phyloP scores from a whole-genome alignment of 1,140 invertebrate genomes.

The Oedothorax gibbosus region DNA sequence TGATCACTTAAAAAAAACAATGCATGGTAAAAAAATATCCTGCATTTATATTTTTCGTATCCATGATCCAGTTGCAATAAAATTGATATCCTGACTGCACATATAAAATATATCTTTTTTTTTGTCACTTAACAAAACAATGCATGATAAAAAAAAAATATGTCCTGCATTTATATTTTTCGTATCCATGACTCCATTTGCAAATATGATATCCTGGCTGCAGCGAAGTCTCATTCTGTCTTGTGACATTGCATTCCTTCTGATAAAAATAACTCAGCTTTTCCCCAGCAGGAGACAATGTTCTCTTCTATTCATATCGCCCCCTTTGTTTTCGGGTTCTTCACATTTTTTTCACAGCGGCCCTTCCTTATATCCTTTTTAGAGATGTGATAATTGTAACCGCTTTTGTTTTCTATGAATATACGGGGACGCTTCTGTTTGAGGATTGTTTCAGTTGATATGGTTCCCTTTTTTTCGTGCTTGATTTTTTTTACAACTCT shows the following conservation, averaged over 20 bases:
- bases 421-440: constrained; percentile 13
- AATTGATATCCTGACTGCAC: too few species aligned
- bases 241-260: constrained; percentile 56
- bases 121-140: too few species aligned
- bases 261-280: constrained; percentile 52
- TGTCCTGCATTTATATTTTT: too few species aligned
- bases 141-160: too few species aligned
- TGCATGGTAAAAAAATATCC: too few species aligned
- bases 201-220: too few species aligned
- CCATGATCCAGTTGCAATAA: too few species aligned
- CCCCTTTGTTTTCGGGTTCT: constrained; percentile 49
- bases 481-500: background rate
- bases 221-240: constrained; percentile 20
- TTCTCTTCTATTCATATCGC: constrained; percentile 61
- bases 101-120: too few species aligned
- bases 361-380: constrained; percentile 33
- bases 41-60: too few species aligned
- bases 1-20: too few species aligned
- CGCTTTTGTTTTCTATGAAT: constrained; percentile 24
- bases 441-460: constrained; percentile 6
- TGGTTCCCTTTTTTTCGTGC: background rate
- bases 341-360: constrained; percentile 14
- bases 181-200: too few species aligned
- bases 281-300: constrained; percentile 53
- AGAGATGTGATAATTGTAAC: constrained; percentile 50